phyloP scores from a whole-genome alignment of 2,113 vertebrate genomes.

The Esox niger region DNA sequence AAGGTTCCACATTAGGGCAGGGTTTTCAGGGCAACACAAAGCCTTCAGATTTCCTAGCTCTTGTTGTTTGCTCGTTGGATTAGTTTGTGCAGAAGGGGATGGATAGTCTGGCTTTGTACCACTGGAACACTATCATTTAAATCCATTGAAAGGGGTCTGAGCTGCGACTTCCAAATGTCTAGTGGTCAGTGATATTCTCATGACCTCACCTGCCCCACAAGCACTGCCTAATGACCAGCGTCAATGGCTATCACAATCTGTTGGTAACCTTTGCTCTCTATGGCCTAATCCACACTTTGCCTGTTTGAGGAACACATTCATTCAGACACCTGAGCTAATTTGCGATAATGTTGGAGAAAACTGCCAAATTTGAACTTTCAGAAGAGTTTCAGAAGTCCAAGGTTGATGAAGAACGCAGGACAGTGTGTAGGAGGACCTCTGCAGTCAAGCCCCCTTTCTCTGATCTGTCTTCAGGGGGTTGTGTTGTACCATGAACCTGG shows the following conservation, averaged over 20 bases:
- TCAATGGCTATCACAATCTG: slow-evolving; percentile 63
- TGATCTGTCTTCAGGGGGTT: slow-evolving; percentile 8
- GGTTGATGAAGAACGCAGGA: slow-evolving; percentile 3
- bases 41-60: slow-evolving; percentile 16
- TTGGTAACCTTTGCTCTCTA: slow-evolving; percentile 48
- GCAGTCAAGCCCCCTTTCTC: not conserved
- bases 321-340: slow-evolving; percentile 1
- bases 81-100: slow-evolving; percentile 36
- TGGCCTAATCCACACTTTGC: slow-evolving; percentile 39
- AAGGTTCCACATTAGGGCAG: slow-evolving; percentile 10
- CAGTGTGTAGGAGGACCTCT: slow-evolving; percentile 1
- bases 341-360: slow-evolving; percentile 18
- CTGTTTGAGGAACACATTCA: slow-evolving; percentile 18
- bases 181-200: slow-evolving; percentile 58
- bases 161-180: slow-evolving; percentile 41
- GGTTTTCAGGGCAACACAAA: slow-evolving; percentile 34
- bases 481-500: slow-evolving; percentile 13
- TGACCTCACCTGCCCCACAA: slow-evolving; percentile 68
- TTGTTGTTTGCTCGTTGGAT: slow-evolving; percentile 54
- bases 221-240: slow-evolving; percentile 70
- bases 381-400: not conserved
- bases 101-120: slow-evolving; percentile 48
- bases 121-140: slow-evolving; percentile 49
- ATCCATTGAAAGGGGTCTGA: slow-evolving; percentile 45
- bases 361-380: not conserved